Evolutionary conservation across 2,113 vertebrate species (phyloP), one percentile per base, ranked within the genome.

Genomic region (Tenrec ecaudatus): DNA sequence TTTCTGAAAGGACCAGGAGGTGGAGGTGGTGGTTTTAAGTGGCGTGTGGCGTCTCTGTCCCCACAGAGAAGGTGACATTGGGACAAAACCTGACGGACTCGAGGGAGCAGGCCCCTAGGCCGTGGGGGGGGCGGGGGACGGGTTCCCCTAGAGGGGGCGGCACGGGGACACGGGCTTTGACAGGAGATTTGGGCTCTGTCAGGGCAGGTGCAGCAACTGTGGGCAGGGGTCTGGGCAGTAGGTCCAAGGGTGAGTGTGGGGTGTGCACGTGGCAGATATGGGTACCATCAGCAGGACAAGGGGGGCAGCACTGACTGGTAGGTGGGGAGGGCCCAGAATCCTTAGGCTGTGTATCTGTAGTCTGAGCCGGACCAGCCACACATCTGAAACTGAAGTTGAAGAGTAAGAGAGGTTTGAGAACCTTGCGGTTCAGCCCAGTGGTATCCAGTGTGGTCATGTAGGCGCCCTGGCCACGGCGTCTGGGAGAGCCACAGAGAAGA

Each of bases 391-490:
- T 2, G 5, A 3, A 27, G 8, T 58, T 0, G 0, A 3, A 0
- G 29, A 20, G 15, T 0, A 12, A 19, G 36, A 8, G 6, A 33
- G 19, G 16, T 53, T 53, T 53, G 47, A 53, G 47, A 53, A 53
- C 47, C 47, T 53, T 62, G 19, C 40, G 0, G 16, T 4, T 22
- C 9, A 12, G 31, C 38, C 27, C 36, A 7, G 29, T 5, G 36
- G 25, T 20, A 10, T 15, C 36, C 0, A 23, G 33, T 0, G 0
- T 40, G 3, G 4, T n/a, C 33, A 3, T 3, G 16, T 2, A 2
- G 23, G 15, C 0, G 0, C 76, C 43, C 9, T 1, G 31, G 25
- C n/a, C 0, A 0, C 0, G 11, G 60, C 16, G 0, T 23, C 47
- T 43, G 0, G 12, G 62, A 3, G 22, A 58, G n/a, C 16, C 3